Base-by-base conservation (phyloP, 92 coral and sea anemone genomes). In the Anthopleura xanthogrammica region DNA sequence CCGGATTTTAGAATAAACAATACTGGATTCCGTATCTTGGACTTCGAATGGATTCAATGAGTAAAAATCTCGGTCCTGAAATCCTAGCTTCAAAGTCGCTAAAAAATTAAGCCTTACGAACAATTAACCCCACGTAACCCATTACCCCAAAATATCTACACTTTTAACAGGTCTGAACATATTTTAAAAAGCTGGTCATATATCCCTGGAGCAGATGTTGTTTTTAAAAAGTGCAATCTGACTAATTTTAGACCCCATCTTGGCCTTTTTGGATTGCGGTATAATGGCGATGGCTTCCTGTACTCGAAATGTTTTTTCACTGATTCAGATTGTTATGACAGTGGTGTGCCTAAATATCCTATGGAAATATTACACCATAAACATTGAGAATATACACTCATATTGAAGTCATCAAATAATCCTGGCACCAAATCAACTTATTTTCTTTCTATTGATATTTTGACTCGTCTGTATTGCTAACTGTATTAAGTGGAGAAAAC, bases 201-300 rank as follows among this genome's bases (percentile, higher is more conserved):
- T 24, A 29, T 68, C 74, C 43, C 74, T 68, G 74, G 42, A 68
- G 1, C 74, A 68, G 74, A 24, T 68, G 74, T 23, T 68, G 74
- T 68, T 68, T 68, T 8, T 36, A 20, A 29, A 29, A 29, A 68
- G 74, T 23, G 17, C 16, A 68, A 68, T 12, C 8, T 6, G 42
- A 3, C 74, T 68, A 68, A 68, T 68, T 68, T 68, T 68, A 68
- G 74, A 8, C 29, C 29, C 4, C 6, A 62, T 2, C 0, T n/a
- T 0, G 40, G 43, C 74, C 12, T 68, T 24, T 68, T 68, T 68
- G 74, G 74, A 68, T 68, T 68, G 74, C 74, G 46, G 74, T 24
- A 22, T 68, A 68, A 23, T 68, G 19, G 46, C 16, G 17, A 36
- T 23, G 42, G 42, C 74, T 29, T 68, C 74, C 74, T 68, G 74